phyloP scores from a whole-genome alignment of 2,113 vertebrate genomes.

The Nasalis larvatus region DNA sequence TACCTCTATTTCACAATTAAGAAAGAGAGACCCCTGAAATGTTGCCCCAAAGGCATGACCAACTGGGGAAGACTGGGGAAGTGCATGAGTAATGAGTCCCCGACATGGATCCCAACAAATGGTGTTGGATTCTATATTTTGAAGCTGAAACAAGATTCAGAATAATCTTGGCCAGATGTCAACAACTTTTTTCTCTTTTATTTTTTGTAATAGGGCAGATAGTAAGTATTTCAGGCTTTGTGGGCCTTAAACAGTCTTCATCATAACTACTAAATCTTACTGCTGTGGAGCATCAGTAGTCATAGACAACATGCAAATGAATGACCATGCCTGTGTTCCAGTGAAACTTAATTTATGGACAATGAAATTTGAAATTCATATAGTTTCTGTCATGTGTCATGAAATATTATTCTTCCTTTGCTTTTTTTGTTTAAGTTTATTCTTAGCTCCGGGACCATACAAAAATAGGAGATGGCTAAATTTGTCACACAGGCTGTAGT shows the following conservation, averaged over 20 bases:
- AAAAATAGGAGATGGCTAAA: neutral
- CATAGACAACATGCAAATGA: neutral
- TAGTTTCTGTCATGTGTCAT: neutral
- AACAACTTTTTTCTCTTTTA: neutral
- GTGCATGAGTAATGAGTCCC: neutral
- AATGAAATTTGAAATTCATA: neutral
- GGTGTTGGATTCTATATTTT: neutral
- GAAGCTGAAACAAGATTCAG: neutral
- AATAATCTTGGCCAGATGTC: neutral
- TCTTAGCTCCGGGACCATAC: neutral
- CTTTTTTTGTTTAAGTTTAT: neutral
- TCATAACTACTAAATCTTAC: too few relatives aligned
- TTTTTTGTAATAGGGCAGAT: neutral
- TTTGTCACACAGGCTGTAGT: neutral
- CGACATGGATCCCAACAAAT: too few relatives aligned
- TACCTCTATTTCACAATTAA: neutral
- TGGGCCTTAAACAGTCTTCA: fast-evolving
- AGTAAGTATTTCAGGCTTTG: neutral
- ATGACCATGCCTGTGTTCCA: neutral
- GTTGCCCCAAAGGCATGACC: fast-evolving
- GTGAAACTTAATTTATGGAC: neutral
- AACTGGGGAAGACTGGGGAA: fast-evolving
- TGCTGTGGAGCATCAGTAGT: neutral
- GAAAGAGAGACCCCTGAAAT: too few relatives aligned
- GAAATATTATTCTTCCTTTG: neutral